phyloP scores from a whole-genome alignment of 2,888 invertebrate genomes.

The Cacoxenus indagator region DNA sequence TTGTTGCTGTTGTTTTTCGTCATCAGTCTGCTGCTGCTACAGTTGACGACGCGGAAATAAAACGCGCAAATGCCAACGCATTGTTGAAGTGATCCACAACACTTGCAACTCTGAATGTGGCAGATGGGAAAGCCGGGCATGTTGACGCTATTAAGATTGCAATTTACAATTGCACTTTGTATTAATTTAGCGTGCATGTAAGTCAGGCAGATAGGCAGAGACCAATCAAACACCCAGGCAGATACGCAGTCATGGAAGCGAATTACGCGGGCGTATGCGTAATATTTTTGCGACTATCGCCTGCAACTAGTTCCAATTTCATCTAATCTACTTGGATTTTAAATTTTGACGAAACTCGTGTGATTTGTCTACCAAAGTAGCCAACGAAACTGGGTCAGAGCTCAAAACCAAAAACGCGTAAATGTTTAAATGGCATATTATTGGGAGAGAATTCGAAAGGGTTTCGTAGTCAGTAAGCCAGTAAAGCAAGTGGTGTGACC shows the following conservation, averaged over 20 bases:
- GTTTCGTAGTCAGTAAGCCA: background rate
- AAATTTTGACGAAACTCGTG: background rate
- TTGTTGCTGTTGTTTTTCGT: background rate
- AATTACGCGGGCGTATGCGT: background rate
- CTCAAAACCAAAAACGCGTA: background rate
- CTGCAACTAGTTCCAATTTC: too few relatives aligned
- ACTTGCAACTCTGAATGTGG: background rate
- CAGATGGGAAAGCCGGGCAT: conserved; percentile 23
- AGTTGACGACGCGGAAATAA: conserved; percentile 1
- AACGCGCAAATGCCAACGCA: conserved; percentile 20
- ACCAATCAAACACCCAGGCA: background rate
- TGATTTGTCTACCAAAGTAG: background rate
- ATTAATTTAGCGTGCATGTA: background rate
- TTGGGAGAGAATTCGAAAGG: background rate
- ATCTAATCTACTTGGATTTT: too few relatives aligned
- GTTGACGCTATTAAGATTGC: conserved; percentile 37
- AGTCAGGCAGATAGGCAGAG: background rate
- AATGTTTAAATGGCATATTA: background rate
- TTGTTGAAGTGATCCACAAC: conserved; percentile 26
- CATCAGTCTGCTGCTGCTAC: background rate
- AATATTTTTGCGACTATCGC: too few relatives aligned
- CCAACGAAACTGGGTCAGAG: background rate
- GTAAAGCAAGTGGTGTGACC: conserved; percentile 8
- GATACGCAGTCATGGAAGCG: background rate
- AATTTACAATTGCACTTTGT: conserved; percentile 26